Evolutionary conservation across 1,140 invertebrate species (phyloP), one percentile per base, ranked within the genome.

Genomic region (Thaumetopoea pityocampa): DNA sequence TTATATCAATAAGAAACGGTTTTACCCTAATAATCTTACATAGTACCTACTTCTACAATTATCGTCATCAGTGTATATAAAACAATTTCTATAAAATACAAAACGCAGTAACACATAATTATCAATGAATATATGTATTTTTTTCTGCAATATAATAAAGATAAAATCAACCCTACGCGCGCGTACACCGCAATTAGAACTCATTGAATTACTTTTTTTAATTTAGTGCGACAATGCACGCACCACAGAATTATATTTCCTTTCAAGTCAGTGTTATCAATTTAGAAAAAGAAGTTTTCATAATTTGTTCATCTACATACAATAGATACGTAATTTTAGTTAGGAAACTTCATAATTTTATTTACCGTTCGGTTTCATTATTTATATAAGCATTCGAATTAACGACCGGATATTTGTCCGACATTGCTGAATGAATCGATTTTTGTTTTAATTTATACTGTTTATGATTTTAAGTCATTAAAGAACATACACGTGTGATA

Each of bases 121-220:
- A n/a, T n/a, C n/a, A n/a, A n/a, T n/a, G n/a, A n/a, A n/a, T n/a
- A n/a, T n/a, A n/a, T n/a, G n/a, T n/a, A n/a, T n/a, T n/a, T 18
- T 41, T 40, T 40, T 32, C 32, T 16, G 14, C 27, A 10, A 24
- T 19, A 8, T 4, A 19, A n/a, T 23, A 9, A 30, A 26, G 47
- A 53, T 58, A 57, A 48, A 37, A 54, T 51, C 51, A 51, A 49
- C 50, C 50, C 40, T 35, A 32, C 51, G 41, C 41, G 17, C 41
- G 22, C 28, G 26, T 9, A 12, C 33, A 26, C 24, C 36, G 22
- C 32, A 51, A 59, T 63, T 63, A 58, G 30, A 24, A 33, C 22
- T 49, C 53, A 52, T 51, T 54, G 50, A 51, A 55, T 55, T 52
- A 43, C 41, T 30, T 54, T 59, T 51, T 60, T 51, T 50, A 49